These are phyloP conservation scores for Calephelis virginiensis DNA, from an alignment of 1,140 invertebrate genomes.

Conservation along the genomic window DNA sequence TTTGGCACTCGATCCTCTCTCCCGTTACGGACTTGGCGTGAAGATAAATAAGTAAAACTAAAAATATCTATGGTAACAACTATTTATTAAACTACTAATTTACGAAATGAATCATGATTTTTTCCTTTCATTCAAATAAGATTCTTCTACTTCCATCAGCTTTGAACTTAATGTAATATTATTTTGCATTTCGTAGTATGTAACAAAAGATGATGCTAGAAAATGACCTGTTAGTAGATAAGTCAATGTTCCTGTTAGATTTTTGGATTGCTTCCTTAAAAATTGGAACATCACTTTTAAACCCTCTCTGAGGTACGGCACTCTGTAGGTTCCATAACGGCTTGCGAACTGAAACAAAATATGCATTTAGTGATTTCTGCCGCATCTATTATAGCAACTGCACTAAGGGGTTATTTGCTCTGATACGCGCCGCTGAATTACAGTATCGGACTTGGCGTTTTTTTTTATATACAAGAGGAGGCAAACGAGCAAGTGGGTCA, in stretches of 20 bases:
- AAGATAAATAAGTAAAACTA: background rate
- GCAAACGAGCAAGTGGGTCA: no score
- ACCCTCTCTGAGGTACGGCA: slow-evolving; percentile 63
- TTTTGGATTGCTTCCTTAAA: slow-evolving; percentile 50
- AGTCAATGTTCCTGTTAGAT: slow-evolving; percentile 40
- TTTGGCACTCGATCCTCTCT: no score
- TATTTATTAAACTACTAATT: slow-evolving; percentile 10
- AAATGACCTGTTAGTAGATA: slow-evolving; percentile 1
- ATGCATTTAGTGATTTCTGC: background rate
- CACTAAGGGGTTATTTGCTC: background rate
- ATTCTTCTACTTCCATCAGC: slow-evolving; percentile 3
- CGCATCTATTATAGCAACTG: background rate
- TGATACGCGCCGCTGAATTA: no score
- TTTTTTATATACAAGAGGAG: no score
- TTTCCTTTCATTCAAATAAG: background rate
- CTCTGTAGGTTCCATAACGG: slow-evolving; percentile 61
- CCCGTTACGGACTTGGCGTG: no score
- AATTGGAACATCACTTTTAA: slow-evolving; percentile 56
- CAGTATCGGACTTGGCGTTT: no score
- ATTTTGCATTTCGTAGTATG: slow-evolving; percentile 7
- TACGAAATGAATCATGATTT: background rate
- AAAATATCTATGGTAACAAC: background rate
- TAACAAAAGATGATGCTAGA: background rate
- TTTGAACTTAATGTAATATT: slow-evolving; percentile 12
- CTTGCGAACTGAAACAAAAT: slow-evolving; percentile 67